phyloP scores from a whole-genome alignment of 2,888 invertebrate genomes.

The Catocala sponsa region DNA sequence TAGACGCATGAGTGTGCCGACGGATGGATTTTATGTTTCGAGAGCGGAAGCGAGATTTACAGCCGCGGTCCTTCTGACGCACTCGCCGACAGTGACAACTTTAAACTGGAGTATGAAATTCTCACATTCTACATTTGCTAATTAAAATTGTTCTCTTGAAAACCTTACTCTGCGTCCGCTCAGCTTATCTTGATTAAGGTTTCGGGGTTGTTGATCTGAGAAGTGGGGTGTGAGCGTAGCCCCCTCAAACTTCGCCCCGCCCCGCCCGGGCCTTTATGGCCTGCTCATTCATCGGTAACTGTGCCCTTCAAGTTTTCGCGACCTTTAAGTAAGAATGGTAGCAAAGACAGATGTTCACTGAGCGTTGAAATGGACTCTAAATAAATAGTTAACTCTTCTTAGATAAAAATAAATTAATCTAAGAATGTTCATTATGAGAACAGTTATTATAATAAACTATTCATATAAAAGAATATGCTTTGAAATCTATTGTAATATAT shows the following conservation, averaged over 20 bases:
- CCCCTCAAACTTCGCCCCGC: constrained; percentile 45
- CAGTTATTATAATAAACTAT: no score
- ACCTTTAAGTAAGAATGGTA: constrained; percentile 74
- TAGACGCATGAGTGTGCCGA: constrained; percentile 42
- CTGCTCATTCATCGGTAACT: constrained; percentile 75
- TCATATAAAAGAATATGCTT: no score
- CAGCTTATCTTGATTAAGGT: constrained; percentile 79
- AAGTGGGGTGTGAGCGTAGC: constrained; percentile 63
- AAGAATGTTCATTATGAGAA: no score
- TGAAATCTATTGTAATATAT: no score
- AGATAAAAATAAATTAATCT: no score
- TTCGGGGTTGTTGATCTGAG: constrained; percentile 83
- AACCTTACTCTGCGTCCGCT: constrained; percentile 63
- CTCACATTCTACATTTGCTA: constrained; percentile 58
- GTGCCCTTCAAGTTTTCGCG: constrained; percentile 78
- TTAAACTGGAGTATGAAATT: constrained; percentile 44
- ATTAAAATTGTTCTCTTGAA: constrained; percentile 70
- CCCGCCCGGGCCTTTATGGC: constrained; percentile 67
- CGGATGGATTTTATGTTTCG: constrained; percentile 54
- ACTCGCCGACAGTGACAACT: constrained; percentile 45
- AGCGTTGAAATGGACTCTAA: constrained; percentile 53
- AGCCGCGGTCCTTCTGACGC: constrained; percentile 40
- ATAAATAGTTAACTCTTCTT: not conserved
- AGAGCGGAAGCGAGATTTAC: constrained; percentile 57
- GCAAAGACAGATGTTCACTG: constrained; percentile 68